phyloP scores from a whole-genome alignment of 2,113 vertebrate species.

The Stigmatopora argus region DNA sequence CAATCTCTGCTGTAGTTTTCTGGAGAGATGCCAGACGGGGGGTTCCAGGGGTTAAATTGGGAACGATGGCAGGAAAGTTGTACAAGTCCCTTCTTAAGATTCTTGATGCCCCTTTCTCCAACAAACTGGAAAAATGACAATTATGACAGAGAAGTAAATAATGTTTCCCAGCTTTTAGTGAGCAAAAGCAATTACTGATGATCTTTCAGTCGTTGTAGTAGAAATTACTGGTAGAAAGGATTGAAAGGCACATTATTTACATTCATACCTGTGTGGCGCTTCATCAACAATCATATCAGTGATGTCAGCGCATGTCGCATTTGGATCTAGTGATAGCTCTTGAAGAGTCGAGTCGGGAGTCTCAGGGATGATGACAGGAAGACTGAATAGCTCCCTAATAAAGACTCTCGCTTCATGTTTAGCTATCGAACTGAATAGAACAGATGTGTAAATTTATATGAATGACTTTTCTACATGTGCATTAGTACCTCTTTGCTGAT shows the following conservation, averaged over 20 bases:
- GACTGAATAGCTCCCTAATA: constrained; percentile 8
- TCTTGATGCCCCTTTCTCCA: not conserved
- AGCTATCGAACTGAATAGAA: not conserved
- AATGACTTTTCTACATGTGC: not conserved
- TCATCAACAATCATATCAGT: not conserved
- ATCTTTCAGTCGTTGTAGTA: no score
- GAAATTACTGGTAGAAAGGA: not conserved
- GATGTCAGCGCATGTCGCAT: not conserved
- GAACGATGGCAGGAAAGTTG: not conserved
- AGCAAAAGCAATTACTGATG: not conserved
- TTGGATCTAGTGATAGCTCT: not conserved
- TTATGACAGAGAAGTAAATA: not conserved
- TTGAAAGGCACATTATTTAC: not conserved
- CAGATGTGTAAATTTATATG: not conserved
- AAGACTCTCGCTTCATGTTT: constrained; percentile 2
- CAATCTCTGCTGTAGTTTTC: constrained; percentile 19
- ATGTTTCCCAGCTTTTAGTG: not conserved
- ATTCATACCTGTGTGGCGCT: not conserved
- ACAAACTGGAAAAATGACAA: not conserved
- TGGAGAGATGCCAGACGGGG: constrained; percentile 32
- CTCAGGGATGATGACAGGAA: not conserved
- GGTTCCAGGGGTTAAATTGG: not conserved
- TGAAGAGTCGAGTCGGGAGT: not conserved
- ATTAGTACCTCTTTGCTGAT: not conserved
- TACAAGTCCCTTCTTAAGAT: not conserved